phyloP scores from a whole-genome alignment of 2,113 vertebrate species.

The Gnathonemus longibarbis region DNA sequence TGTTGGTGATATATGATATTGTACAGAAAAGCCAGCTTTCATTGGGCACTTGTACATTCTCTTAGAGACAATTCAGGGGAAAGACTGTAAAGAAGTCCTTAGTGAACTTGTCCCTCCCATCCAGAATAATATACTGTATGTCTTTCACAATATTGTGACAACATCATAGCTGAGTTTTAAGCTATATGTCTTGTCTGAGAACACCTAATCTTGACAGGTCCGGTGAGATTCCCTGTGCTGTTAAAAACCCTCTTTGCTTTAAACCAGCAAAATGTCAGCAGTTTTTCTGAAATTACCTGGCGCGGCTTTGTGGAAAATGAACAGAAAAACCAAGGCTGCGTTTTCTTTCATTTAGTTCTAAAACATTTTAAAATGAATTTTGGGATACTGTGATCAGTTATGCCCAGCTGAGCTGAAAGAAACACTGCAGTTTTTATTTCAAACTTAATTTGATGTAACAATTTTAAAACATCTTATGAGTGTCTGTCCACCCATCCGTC shows the following conservation, averaged over 20 bases:
- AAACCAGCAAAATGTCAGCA: not conserved
- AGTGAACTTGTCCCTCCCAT: not conserved
- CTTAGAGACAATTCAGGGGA: not conserved
- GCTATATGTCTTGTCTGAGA: not conserved
- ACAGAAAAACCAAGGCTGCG: not conserved
- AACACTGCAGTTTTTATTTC: not conserved
- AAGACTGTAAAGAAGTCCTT: not conserved
- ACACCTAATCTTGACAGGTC: not conserved
- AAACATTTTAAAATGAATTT: not conserved
- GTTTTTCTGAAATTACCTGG: not conserved
- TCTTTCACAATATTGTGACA: not conserved
- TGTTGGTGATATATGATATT: conserved; percentile 17
- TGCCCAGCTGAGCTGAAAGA: not conserved
- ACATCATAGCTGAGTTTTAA: not conserved
- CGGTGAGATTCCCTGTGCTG: not conserved
- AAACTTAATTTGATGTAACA: not conserved
- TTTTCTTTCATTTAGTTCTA: not conserved
- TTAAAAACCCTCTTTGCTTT: not conserved
- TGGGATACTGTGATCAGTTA: not conserved
- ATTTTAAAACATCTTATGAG: not conserved
- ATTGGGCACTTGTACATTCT: not conserved
- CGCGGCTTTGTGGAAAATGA: not conserved
- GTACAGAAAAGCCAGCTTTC: not conserved
- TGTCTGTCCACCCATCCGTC: not conserved
- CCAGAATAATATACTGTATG: not conserved